A percentile compares a stretch with the other conserved stretches of the same genome.
These are phyloP conservation scores for Entomobrya multifasciata DNA, from an alignment of 2,888 invertebrate species.

Conservation along the genomic window DNA sequence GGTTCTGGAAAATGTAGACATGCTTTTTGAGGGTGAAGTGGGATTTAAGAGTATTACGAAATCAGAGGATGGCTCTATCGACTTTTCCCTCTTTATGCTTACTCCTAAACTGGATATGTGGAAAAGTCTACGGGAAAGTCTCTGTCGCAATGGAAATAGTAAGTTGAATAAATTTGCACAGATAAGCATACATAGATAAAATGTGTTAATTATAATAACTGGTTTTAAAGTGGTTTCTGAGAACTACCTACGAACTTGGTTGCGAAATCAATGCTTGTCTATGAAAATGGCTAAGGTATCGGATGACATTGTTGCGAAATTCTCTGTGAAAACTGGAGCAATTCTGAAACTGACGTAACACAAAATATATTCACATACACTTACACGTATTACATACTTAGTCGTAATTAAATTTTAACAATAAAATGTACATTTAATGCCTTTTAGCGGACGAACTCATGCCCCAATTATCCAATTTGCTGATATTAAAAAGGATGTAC, in stretches of 20 bases:
- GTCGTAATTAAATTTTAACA: background rate
- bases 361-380: background rate
- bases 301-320: background rate
- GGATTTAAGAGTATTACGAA: background rate
- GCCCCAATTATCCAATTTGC: conserved; percentile 38
- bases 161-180: too few relatives aligned
- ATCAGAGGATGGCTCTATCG: background rate
- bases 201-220: too few relatives aligned
- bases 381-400: too few relatives aligned
- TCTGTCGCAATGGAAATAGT: conserved; percentile 22
- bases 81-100: conserved; percentile 31
- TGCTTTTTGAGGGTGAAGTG: conserved; percentile 39
- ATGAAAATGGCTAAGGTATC: background rate
- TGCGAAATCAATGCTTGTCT: background rate
- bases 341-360: conserved; percentile 15
- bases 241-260: conserved; percentile 5
- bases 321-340: conserved; percentile 1
- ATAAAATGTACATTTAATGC: background rate
- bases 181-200: too few relatives aligned
- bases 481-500: background rate
- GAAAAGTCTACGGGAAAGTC: background rate
- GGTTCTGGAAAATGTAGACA: conserved; percentile 40
- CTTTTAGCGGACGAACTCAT: conserved; percentile 3
- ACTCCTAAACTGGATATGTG: conserved; percentile 4
- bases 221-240: conserved; percentile 14